Base-by-base conservation (phyloP, 2,113 vertebrate species). In the Fukomys damarensis region DNA sequence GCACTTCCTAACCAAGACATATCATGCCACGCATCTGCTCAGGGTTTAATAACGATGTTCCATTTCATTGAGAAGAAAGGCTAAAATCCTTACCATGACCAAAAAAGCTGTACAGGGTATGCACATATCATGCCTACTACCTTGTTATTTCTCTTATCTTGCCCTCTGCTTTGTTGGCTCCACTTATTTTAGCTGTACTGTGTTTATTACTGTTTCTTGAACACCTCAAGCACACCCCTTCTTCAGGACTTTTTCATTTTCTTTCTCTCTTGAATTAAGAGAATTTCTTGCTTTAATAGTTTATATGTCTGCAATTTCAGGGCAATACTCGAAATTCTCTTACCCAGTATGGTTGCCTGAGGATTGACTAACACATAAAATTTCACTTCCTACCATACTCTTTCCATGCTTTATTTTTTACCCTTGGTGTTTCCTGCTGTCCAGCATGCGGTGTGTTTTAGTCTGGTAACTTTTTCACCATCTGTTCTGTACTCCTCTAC, bases 101-200 rank as follows among this genome's bases (percentile, higher is more conserved):
- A 46, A 16, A 52, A 52, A 22, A 70, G 41, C 28, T 56, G 17
- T 28, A 5, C 1, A 4, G 0, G 5, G 14, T 59, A 3, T 16
- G 20, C 3, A n/a, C 16, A 4, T 5, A 4, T 4, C 5, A 49
- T 20, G 8, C 13, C 11, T 1, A 6, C 6, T 56, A 13, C 12
- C n/a, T 41, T 66, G 61, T 20, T 49, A 19, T 80, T 32, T 46
- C 54, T 3, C 43, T 90, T 30, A 72, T 59, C 35, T 52, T 13
- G 0, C 0, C 4, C 30, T 85, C 19, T 81, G 19, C 10, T 59
- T 8, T 2, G 1, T 32, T 58, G n/a, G 0, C 20, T 30, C 10
- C 66, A 14, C 32, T 41, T 68, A 63, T 46, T 86, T 19, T 35
- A 72, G 72, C 52, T 38, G 41, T 49, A 58, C 7, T 76, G 1